Evolutionary conservation across 1,140 invertebrate species (phyloP), one percentile per base, ranked within the genome.

Genomic region (Phenacoccus solenopsis): DNA sequence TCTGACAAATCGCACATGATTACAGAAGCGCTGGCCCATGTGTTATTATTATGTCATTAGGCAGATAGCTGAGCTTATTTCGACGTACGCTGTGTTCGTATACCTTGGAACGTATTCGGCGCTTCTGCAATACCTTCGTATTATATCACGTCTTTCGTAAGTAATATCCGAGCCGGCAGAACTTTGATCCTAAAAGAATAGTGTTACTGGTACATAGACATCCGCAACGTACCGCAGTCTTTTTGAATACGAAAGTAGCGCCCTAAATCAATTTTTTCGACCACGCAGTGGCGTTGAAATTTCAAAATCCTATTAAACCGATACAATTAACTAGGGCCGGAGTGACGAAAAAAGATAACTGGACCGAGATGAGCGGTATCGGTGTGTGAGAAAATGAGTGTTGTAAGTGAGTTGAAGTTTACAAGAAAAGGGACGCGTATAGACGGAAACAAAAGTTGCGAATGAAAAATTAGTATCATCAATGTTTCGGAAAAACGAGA

Each of bases 41-140:
- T 70, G 72, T 72, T 72, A 72, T 72, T 72, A 72, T 72, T 72
- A 70, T 72, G 72, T 72, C 72, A 72, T 72, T 72, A 72, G 72
- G 57, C 59, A 16, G 59, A 64, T 64, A 64, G 59, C 59, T 25
- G 59, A 64, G 25, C 25, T 64, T 64, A 64, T 64, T 64, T 64
- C 59, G 22, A 64, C 20, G 59, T 27, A 64, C 20, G 25, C 59
- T 25, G 59, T 64, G 59, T 64, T 27, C 59, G 59, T 16, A 24
- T 24, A 3, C 25, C 22, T 22, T 22, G 13, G 20, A 49, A 10
- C 12, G 13, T 10, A 16, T 49, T n/a, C 38, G 12, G 3, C 13
- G 30, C 2, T n/a, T n/a, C 20, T 16, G 38, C 16, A 16, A 16
- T 64, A 64, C 59, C 59, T 64, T 64, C 10, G 59, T 64, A 64